Percentiles rank a stretch among this genome's conserved stretches.
These are phyloP conservation scores for Centroberyx gerrardi DNA, from an alignment of 2,797 vertebrate species.

Conservation along the genomic window DNA sequence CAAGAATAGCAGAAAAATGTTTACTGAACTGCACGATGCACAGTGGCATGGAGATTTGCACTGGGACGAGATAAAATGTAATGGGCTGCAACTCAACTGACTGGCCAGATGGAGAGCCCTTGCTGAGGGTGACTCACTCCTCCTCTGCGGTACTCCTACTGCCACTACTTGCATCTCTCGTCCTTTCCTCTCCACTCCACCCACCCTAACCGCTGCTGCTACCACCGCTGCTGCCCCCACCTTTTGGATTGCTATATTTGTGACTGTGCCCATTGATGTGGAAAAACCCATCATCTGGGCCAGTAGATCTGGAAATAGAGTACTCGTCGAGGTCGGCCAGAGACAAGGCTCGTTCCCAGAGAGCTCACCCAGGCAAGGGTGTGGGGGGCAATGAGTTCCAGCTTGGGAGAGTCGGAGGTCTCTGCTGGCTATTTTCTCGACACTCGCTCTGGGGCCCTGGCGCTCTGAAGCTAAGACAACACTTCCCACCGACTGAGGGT, in stretches of 20 bases:
- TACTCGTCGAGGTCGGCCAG: constrained; percentile 80
- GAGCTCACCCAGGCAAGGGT: constrained; percentile 74
- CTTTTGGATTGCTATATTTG: constrained; percentile 86
- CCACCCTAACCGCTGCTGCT: constrained; percentile 52
- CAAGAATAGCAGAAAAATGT: constrained; percentile 50
- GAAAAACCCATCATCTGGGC: constrained; percentile 90
- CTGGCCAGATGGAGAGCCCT: constrained; percentile 76
- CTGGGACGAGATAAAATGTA: constrained; percentile 59
- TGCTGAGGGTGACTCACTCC: constrained; percentile 81
- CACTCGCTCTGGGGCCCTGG: constrained; percentile 47
- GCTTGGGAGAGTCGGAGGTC: constrained; percentile 73
- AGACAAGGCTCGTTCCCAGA: constrained; percentile 73
- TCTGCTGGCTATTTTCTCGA: constrained; percentile 75
- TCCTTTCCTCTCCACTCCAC: constrained; percentile 66
- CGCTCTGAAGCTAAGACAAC: constrained; percentile 70
- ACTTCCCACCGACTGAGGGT: constrained; percentile 62
- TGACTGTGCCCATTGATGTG: constrained; percentile 84
- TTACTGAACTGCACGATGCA: constrained; percentile 55
- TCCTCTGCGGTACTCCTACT: constrained; percentile 60
- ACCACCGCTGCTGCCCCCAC: constrained; percentile 71
- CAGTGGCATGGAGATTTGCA: constrained; percentile 54
- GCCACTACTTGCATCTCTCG: constrained; percentile 63
- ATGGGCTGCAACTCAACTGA: constrained; percentile 66
- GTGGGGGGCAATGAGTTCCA: constrained; percentile 76
- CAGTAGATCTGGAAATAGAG: constrained; percentile 90